phyloP scores from a whole-genome alignment of 2,113 vertebrate species.

The Bucco capensis region DNA sequence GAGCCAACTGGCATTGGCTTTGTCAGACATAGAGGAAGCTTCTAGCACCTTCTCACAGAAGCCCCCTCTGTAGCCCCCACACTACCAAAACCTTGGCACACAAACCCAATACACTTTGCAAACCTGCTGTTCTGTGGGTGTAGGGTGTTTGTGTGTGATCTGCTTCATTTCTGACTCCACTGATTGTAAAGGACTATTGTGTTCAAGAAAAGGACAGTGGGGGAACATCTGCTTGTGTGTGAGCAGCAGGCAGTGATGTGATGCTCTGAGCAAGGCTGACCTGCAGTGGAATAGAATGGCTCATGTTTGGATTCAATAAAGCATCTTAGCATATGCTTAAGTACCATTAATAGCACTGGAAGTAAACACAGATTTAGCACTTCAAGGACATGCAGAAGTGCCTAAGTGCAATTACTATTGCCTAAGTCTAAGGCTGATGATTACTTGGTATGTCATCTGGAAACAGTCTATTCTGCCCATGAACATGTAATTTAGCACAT shows the following conservation, averaged over 20 bases:
- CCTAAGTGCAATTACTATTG: neutral
- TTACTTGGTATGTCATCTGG: neutral
- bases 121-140: neutral
- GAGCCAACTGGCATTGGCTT: neutral
- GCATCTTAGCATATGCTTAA: neutral
- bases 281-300: neutral
- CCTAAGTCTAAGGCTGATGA: neutral
- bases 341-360: neutral
- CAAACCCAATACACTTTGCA: neutral
- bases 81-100: neutral
- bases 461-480: neutral
- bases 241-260: neutral
- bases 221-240: neutral
- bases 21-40: accelerated
- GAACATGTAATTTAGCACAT: neutral
- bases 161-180: neutral
- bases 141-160: neutral
- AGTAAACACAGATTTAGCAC: neutral
- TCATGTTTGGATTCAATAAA: neutral
- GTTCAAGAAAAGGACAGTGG: neutral
- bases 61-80: neutral
- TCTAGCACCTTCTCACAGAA: neutral
- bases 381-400: neutral
- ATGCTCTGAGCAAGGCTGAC: neutral
- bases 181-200: neutral